Evolutionary conservation across 1,140 invertebrate species (phyloP).

Genomic region (Chrysomallon squamiferum): DNA sequence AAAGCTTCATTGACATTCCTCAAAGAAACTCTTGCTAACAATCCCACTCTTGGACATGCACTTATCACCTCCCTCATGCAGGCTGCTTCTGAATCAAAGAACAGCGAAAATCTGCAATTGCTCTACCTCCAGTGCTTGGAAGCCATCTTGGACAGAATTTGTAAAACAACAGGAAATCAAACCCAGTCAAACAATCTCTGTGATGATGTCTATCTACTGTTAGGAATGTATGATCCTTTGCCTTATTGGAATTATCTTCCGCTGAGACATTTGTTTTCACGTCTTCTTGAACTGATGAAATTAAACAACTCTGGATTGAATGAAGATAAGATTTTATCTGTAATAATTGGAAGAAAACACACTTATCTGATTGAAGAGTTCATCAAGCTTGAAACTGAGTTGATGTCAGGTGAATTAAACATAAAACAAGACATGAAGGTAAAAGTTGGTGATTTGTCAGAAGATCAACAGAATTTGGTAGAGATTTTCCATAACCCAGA

Average conservation of each 20-base stretch:
- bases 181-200: constrained; percentile 10
- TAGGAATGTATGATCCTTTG: constrained; percentile 42
- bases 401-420: constrained; percentile 7
- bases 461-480: constrained; percentile 33
- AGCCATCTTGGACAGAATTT: constrained; percentile 32
- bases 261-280: constrained; percentile 40
- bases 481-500: constrained; percentile 27
- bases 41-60: constrained; percentile 39
- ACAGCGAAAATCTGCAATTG: constrained; percentile 24
- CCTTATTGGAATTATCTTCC: constrained; percentile 38
- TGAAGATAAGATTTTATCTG: constrained; percentile 31
- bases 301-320: constrained; percentile 6
- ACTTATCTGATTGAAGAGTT: constrained; percentile 48
- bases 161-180: constrained; percentile 7
- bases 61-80: constrained; percentile 28
- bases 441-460: constrained; percentile 15
- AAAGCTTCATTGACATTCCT: constrained; percentile 31
- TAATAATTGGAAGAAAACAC: constrained; percentile 34
- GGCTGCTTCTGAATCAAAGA: constrained; percentile 7
- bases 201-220: constrained; percentile 32
- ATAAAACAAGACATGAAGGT: not conserved
- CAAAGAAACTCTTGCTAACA: constrained; percentile 29
- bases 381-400: constrained; percentile 41
- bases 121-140: constrained; percentile 45
- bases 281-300: constrained; percentile 31